Percentiles rank a stretch among this genome's conserved stretches.
phyloP scores from a whole-genome alignment of 92 coral and sea anemone species.

The Desmophyllum pertusum region DNA sequence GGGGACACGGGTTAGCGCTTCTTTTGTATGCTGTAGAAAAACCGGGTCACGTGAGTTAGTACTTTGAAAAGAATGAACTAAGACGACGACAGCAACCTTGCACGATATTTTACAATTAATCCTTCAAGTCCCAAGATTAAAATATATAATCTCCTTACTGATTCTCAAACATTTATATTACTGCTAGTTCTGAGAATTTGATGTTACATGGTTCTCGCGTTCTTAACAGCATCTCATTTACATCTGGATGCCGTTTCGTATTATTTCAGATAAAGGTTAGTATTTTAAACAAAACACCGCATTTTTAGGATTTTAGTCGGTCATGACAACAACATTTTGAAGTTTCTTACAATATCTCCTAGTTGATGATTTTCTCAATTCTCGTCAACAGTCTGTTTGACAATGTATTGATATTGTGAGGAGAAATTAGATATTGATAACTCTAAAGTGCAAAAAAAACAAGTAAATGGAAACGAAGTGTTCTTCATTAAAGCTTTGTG shows the following conservation, averaged over 20 bases:
- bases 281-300: too few relatives aligned
- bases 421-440: background rate
- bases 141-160: background rate
- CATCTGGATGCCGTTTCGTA: too few relatives aligned
- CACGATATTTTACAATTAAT: background rate
- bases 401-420: background rate
- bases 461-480: background rate
- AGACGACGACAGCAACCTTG: background rate
- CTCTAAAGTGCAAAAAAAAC: background rate
- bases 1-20: conserved; percentile 99
- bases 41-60: background rate
- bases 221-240: too few relatives aligned
- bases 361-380: background rate
- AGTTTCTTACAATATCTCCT: background rate
- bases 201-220: too few relatives aligned
- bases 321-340: too few relatives aligned
- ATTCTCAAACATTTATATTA: background rate
- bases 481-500: too few relatives aligned
- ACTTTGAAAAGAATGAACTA: background rate
- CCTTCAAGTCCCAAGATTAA: background rate
- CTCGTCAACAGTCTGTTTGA: background rate
- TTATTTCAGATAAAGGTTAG: too few relatives aligned
- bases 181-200: background rate
- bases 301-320: too few relatives aligned
- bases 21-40: conserved; percentile 80